Percentiles rank a stretch among this genome's conserved stretches.
Conservation (phyloP, 2,113 vertebrate genomes). For the Alligator mississippiensis region DNA sequence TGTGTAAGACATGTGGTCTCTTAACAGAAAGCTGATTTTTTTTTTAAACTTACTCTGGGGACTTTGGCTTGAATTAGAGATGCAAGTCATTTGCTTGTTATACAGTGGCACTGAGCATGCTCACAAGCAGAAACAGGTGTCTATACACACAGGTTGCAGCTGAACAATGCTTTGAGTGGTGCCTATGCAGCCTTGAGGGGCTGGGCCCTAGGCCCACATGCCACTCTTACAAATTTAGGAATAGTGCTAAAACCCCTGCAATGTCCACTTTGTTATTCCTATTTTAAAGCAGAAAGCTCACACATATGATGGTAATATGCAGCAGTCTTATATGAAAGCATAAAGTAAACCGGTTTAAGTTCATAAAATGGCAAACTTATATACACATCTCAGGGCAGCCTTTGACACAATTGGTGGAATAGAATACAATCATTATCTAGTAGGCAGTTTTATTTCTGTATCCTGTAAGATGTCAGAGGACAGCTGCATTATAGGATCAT, state of each 20-base stretch:
- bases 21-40: too few species aligned
- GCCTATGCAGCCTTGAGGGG: too few species aligned
- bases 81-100: too few species aligned
- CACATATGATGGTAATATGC: not conserved
- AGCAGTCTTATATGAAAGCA: not conserved
- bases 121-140: not conserved
- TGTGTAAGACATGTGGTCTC: not conserved
- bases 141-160: not conserved
- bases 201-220: accelerated
- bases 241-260: not conserved
- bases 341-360: not conserved
- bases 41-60: too few species aligned
- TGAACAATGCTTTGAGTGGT: too few species aligned
- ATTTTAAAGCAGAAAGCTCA: not conserved
- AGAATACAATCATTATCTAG: not conserved
- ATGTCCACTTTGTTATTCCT: not conserved
- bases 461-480: not conserved
- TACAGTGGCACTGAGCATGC: not conserved
- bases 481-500: accelerated
- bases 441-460: not conserved
- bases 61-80: too few species aligned
- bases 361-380: not conserved
- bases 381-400: not conserved
- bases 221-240: not conserved
- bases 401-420: accelerated